A percentile compares a stretch with the other conserved stretches of the same genome.
Evolutionary conservation across 2,113 vertebrate species (phyloP).

Genomic region (Elaphurus davidianus): DNA sequence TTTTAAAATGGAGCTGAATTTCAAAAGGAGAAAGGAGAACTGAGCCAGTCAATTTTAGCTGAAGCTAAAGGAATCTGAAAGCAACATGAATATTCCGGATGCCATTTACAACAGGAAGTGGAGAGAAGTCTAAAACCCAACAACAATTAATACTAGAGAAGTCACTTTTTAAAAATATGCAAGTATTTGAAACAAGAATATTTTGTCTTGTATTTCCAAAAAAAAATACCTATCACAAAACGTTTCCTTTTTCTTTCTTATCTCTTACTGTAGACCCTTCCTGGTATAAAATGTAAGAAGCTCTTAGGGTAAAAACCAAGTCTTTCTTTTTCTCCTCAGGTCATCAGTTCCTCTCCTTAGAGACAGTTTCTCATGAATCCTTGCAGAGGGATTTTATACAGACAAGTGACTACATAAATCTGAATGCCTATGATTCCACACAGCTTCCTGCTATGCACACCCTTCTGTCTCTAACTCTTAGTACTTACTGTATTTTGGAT

Average conservation of each 20-base stretch:
- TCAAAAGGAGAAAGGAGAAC: constrained; percentile 38
- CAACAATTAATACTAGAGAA: constrained; percentile 19
- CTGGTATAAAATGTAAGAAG: background rate
- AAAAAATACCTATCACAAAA: background rate
- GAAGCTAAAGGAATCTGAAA: constrained; percentile 47
- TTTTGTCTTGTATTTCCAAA: background rate
- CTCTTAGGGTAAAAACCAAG: background rate
- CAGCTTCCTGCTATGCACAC: background rate
- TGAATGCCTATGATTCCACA: background rate
- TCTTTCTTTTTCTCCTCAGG: background rate
- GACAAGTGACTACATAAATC: background rate
- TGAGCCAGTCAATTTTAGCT: constrained; percentile 41
- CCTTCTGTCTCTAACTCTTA: background rate
- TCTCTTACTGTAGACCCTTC: background rate
- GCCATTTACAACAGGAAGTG: constrained; percentile 35
- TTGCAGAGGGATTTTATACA: background rate
- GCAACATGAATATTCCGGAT: constrained; percentile 5
- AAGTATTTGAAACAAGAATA: background rate
- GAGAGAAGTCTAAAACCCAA: constrained; percentile 24
- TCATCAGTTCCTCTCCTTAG: background rate
- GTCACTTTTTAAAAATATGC: background rate
- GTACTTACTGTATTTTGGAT: background rate
- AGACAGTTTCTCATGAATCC: background rate
- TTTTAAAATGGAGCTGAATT: constrained; percentile 42
- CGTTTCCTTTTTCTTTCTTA: background rate